A percentile compares a stretch with the other conserved stretches of the same genome.
These are phyloP conservation scores for Hippasteria phrygiana DNA, from an alignment of 53 echinoderm and acorn worm genomes.

Conservation along the genomic window DNA sequence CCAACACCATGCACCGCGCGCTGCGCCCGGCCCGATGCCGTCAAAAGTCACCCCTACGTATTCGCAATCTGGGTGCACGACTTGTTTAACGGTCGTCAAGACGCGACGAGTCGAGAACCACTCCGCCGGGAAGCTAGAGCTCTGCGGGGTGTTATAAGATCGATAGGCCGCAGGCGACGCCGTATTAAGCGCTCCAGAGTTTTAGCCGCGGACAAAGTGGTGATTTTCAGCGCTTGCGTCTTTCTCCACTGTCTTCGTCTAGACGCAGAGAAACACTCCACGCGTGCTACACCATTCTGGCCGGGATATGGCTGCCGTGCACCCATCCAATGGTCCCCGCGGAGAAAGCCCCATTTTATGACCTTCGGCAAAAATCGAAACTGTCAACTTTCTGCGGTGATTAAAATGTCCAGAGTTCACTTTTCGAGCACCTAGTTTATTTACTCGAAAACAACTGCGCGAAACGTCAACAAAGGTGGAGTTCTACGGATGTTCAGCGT, in stretches of 20 bases:
- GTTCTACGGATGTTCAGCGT: conserved; percentile 51
- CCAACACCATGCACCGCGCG: background rate
- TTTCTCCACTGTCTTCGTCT: background rate
- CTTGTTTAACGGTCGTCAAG: background rate
- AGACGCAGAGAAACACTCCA: background rate
- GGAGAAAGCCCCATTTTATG: background rate
- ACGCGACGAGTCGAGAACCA: background rate
- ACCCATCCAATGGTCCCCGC: background rate
- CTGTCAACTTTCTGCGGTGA: background rate
- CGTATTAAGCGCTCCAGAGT: conserved; percentile 1
- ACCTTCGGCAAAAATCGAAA: background rate
- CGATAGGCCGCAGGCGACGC: conserved; percentile 33
- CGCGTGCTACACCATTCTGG: background rate
- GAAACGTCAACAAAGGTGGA: conserved; percentile 54
- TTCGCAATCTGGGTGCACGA: background rate
- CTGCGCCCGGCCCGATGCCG: background rate
- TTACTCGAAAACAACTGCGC: conserved; percentile 34
- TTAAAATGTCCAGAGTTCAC: background rate
- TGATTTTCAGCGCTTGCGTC: conserved; percentile 7
- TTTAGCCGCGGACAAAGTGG: background rate
- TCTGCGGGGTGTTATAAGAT: conserved; percentile 23
- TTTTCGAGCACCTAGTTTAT: background rate
- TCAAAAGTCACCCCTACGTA: background rate
- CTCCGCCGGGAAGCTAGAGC: background rate
- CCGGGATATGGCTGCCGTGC: background rate